Evolutionary conservation across 2,888 invertebrate species (phyloP).

Genomic region (Branchipolynoe longqiensis): DNA sequence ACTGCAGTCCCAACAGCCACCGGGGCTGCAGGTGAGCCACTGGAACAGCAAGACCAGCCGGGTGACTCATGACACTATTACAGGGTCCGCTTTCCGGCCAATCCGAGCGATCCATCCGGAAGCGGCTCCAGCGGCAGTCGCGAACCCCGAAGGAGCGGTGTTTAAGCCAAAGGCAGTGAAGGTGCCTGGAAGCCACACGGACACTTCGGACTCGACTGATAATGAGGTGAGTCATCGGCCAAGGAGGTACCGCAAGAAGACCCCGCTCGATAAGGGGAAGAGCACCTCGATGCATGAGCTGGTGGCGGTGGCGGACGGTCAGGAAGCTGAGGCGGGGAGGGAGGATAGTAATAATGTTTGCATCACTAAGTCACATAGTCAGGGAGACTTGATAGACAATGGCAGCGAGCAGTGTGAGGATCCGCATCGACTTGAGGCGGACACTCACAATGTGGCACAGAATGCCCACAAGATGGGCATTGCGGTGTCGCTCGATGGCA

Average conservation of each 20-base stretch:
- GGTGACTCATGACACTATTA: constrained; percentile 32
- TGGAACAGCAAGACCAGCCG: constrained; percentile 37
- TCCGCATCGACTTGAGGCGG: neutral
- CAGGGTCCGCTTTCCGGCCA: constrained; percentile 37
- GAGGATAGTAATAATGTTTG: constrained; percentile 14
- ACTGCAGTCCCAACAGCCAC: neutral
- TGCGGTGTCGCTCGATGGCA: constrained; percentile 11
- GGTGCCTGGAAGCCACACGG: constrained; percentile 24
- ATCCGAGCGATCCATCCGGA: constrained; percentile 38
- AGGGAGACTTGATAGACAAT: constrained; percentile 52
- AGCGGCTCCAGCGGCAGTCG: neutral
- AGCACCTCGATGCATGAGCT: constrained; percentile 74
- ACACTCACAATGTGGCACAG: neutral
- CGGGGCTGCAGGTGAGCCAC: neutral
- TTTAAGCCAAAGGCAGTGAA: constrained; percentile 31
- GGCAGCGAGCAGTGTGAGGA: neutral
- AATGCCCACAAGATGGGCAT: constrained; percentile 37
- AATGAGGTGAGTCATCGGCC: constrained; percentile 71
- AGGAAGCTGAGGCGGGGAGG: neutral
- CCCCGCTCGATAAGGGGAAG: constrained; percentile 73
- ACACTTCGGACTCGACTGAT: constrained; percentile 76
- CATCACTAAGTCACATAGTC: constrained; percentile 59
- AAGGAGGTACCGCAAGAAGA: constrained; percentile 70
- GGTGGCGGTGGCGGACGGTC: constrained; percentile 52
- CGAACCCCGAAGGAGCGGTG: constrained; percentile 1